Evolutionary conservation across 2,113 vertebrate genomes (phyloP).

Genomic region (Rhinichthys klamathensis): DNA sequence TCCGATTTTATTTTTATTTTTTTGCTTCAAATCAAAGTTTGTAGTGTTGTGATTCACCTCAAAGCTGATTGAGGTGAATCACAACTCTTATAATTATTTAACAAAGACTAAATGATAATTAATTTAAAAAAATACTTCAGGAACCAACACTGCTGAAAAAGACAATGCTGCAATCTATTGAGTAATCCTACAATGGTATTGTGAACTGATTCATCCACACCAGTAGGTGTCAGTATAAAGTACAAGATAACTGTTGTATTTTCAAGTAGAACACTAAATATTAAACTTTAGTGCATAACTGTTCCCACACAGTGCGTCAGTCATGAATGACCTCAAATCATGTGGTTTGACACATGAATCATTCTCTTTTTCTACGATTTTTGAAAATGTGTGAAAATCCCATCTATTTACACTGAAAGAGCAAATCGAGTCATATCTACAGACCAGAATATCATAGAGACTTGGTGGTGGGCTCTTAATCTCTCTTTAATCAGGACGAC

Average conservation of each 20-base stretch:
- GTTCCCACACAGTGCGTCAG: background rate
- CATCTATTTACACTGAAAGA: background rate
- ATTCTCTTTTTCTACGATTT: background rate
- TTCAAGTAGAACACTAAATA: background rate
- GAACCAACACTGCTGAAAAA: too few species aligned
- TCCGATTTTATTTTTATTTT: too few species aligned
- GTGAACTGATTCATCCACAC: background rate
- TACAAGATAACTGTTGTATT: background rate
- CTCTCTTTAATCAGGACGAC: background rate
- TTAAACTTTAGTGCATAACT: background rate
- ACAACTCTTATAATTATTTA: too few species aligned
- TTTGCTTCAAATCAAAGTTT: too few species aligned
- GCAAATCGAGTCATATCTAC: background rate
- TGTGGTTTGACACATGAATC: background rate
- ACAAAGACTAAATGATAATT: too few species aligned
- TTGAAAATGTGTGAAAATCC: background rate
- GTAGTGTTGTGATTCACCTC: too few species aligned
- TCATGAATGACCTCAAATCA: background rate
- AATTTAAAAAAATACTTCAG: too few species aligned
- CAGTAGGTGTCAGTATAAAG: background rate
- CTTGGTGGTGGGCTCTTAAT: background rate
- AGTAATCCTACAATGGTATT: background rate
- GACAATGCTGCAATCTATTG: too few species aligned
- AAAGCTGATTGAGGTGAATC: too few species aligned
- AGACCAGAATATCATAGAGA: background rate